Evolutionary conservation across 53 echinoderm and acorn worm genomes (phyloP), one percentile per base, ranked within the genome.

Genomic region (Luidia sarsii): DNA sequence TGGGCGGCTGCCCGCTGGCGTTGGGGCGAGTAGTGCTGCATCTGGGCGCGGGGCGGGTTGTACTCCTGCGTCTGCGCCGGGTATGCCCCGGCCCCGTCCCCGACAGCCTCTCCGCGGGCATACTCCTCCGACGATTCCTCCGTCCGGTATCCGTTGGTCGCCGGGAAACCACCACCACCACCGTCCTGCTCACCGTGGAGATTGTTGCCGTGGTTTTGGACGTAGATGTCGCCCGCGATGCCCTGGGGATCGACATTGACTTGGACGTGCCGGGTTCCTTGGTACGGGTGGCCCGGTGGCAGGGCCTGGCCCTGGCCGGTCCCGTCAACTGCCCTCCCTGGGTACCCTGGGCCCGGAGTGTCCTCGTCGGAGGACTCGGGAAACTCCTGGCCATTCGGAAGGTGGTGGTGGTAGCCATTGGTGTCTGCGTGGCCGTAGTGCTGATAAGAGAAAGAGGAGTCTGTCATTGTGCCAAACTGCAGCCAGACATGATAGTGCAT

Each of bases 61-160:
- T 65, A 65, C 24, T 65, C 21, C 24, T 65, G 65, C 1, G 43
- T 2, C 27, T 23, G 43, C 0, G 13, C 25, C 0, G 0, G 35
- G 25, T 67, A 50, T 21, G 29, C 10, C 51, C 50, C 50, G 16
- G 18, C 33, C 7, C 50, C 24, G 27, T 69, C n/a, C 33, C 33
- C 50, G 0, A n/a, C 29, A 21, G 49, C 33, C 3, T 10, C 33
- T n/a, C n/a, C n/a, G n/a, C n/a, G n/a, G 46, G 14, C 46, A 45
- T 14, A 45, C 46, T 45, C 14, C 46, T 45, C 14, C 14, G 46
- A 45, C 46, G n/a, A n/a, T n/a, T n/a, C n/a, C n/a, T n/a, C n/a
- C n/a, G n/a, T n/a, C n/a, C 56, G 68, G 30, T 82, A 82, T 38
- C 69, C 69, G n/a, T 82, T 51, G 67, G 65, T 32, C 59, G n/a